Conservation (phyloP, 2,113 vertebrate genomes). For the Meriones unguiculatus region DNA sequence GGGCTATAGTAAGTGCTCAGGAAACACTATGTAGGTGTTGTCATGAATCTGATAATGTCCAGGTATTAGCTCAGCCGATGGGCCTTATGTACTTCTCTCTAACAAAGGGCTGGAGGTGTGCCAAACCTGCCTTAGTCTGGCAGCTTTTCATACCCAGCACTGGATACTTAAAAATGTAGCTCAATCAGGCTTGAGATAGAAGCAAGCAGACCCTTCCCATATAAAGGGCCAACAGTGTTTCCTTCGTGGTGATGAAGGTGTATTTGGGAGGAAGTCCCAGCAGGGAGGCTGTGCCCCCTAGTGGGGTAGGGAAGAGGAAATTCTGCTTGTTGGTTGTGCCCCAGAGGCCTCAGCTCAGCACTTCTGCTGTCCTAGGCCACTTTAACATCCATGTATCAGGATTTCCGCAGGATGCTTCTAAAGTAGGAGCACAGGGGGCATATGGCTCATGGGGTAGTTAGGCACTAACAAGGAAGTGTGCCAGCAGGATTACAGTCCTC, state of each 20-base stretch:
- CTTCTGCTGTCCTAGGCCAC: not conserved
- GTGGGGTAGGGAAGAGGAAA: not conserved
- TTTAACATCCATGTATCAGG: not conserved
- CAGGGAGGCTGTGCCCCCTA: not conserved
- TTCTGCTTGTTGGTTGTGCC: not conserved
- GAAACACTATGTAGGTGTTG: not conserved
- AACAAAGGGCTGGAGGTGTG: not conserved
- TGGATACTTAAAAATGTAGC: not conserved
- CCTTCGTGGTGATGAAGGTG: not conserved
- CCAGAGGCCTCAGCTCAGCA: not conserved
- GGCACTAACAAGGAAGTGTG: not conserved
- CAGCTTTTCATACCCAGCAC: not conserved
- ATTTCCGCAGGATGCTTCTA: not conserved
- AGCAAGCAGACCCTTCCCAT: not conserved
- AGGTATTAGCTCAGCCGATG: not conserved
- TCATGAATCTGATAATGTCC: not conserved
- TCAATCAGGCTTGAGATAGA: not conserved
- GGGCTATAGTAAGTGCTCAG: not conserved
- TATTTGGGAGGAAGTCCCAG: not conserved
- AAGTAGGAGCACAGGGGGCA: not conserved
- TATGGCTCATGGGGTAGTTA: not conserved
- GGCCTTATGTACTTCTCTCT: not conserved
- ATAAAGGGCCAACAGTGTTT: not conserved
- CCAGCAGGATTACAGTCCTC: not conserved
- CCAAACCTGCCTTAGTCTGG: not conserved